Evolutionary conservation across 2,888 invertebrate genomes (phyloP).

Genomic region (Carterocephalus palaemon): DNA sequence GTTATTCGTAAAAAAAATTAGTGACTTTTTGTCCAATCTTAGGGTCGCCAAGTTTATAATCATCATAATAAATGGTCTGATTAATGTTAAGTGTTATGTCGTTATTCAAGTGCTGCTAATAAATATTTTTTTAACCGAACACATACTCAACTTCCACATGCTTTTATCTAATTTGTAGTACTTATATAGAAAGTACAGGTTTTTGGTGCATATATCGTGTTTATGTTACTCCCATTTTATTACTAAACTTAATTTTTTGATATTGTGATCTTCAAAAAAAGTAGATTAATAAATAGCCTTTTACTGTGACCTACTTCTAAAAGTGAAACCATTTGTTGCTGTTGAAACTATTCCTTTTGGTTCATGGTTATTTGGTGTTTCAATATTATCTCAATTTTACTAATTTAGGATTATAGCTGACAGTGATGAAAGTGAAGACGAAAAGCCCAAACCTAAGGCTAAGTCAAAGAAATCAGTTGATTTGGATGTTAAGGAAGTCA

Average conservation of each 20-base stretch:
- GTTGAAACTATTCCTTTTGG: too few species aligned
- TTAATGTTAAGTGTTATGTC: too few species aligned
- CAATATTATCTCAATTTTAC: background rate
- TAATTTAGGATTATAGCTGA: conserved; percentile 53
- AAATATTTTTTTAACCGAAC: too few species aligned
- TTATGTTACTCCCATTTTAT: background rate
- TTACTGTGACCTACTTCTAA: too few species aligned
- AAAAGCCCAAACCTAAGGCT: conserved; percentile 65
- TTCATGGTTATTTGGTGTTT: too few species aligned
- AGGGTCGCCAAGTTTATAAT: conserved; percentile 5
- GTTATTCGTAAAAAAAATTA: conserved; percentile 44
- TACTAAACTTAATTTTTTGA: too few species aligned
- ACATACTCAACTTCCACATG: too few species aligned
- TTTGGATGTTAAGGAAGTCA: conserved; percentile 73
- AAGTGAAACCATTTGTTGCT: too few species aligned
- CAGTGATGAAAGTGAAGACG: conserved; percentile 71
- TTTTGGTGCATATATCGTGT: too few species aligned
- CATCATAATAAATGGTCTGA: conserved; percentile 16
- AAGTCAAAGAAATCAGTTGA: conserved; percentile 74
- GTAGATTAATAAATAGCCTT: too few species aligned
- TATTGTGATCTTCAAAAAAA: too few species aligned
- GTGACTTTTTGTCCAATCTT: conserved; percentile 22
- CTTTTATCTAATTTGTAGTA: background rate
- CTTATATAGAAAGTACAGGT: conserved; percentile 11
- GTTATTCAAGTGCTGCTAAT: too few species aligned